phyloP scores from a whole-genome alignment of 2,797 vertebrate genomes.

The Mormyrops boulengeri region DNA sequence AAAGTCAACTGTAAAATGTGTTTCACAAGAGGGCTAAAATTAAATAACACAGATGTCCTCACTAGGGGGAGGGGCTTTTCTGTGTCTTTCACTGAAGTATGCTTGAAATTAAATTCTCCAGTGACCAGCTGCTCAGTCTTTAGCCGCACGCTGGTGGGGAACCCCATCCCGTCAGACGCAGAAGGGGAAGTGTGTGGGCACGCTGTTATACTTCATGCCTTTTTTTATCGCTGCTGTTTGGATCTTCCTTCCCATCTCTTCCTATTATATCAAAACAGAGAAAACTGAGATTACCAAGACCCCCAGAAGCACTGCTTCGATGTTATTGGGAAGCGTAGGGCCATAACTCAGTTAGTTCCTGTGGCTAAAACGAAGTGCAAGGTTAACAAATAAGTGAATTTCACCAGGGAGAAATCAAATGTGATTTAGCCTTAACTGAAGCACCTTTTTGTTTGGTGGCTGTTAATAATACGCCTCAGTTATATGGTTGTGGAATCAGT shows the following conservation, averaged over 20 bases:
- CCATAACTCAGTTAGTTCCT: conserved; percentile 6
- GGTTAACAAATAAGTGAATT: conserved; percentile 5
- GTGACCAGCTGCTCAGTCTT: not conserved
- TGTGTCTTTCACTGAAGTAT: not conserved
- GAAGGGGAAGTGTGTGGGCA: not conserved
- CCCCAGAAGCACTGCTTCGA: not conserved
- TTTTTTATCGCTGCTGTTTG: conserved; percentile 21
- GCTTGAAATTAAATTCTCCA: not conserved
- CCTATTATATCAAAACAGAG: not conserved
- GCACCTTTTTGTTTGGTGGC: not conserved
- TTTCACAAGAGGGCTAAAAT: not conserved
- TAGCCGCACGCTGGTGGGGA: not conserved
- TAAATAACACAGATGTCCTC: not conserved
- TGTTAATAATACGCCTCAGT: not conserved
- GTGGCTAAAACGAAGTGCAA: not conserved
- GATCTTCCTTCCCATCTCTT: not conserved
- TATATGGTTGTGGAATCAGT: not conserved
- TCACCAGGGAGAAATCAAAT: not conserved
- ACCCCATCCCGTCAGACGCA: not conserved
- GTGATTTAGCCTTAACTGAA: not conserved
- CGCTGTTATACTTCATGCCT: not conserved
- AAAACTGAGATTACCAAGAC: not conserved
- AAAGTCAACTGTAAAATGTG: not conserved
- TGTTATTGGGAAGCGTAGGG: not conserved
- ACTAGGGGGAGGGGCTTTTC: not conserved